These are phyloP conservation scores for Yponomeuta evonymella DNA, from an alignment of 2,888 invertebrate species.

Conservation along the genomic window DNA sequence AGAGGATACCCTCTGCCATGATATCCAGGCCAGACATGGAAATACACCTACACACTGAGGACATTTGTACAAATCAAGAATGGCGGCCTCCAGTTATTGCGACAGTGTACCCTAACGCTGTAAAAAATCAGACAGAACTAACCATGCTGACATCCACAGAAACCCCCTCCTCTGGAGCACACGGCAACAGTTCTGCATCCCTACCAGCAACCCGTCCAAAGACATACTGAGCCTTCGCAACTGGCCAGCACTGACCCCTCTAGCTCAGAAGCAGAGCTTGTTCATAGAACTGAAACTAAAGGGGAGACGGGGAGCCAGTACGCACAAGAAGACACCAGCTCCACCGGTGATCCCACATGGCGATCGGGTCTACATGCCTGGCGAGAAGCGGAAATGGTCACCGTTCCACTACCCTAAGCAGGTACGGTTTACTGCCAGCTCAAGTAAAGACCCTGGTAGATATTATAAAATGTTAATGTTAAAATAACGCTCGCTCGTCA, in stretches of 20 bases:
- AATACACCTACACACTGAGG: no score
- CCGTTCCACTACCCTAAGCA: conserved; percentile 53
- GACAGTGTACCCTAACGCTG: no score
- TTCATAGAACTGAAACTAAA: neutral
- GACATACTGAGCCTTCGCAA: neutral
- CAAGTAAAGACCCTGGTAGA: no score
- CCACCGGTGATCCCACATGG: conserved; percentile 40
- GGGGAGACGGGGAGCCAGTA: neutral
- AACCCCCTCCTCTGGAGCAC: neutral
- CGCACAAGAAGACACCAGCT: conserved; percentile 28
- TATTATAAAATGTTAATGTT: no score
- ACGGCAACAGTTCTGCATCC: neutral
- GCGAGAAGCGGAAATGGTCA: conserved; percentile 47
- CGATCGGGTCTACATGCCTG: conserved; percentile 30
- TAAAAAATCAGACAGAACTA: no score
- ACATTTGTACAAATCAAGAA: no score
- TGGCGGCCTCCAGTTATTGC: no score
- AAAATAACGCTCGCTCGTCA: no score
- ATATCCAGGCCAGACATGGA: no score
- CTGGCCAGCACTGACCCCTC: neutral
- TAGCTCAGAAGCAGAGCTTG: neutral
- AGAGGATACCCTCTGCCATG: no score
- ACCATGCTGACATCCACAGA: neutral
- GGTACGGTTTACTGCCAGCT: conserved; percentile 30
- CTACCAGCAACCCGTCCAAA: neutral